Percentiles rank a stretch among this genome's conserved stretches.
These are phyloP conservation scores for Ectropis grisescens DNA, from an alignment of 1,140 invertebrate genomes.

Conservation along the genomic window DNA sequence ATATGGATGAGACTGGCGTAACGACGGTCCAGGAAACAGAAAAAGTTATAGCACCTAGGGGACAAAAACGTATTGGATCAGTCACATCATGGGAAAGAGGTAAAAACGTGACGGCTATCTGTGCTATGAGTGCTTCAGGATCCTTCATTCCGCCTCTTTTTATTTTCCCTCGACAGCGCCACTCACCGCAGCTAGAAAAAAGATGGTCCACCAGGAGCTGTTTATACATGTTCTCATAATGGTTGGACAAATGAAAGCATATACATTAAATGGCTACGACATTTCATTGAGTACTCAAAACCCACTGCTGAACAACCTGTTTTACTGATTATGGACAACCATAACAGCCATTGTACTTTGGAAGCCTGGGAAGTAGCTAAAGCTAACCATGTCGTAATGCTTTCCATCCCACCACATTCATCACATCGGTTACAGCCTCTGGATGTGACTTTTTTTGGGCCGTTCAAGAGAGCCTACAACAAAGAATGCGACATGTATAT, in stretches of 20 bases:
- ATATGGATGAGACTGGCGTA: no score
- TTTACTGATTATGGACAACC: slow-evolving; percentile 30
- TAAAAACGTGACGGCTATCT: no score
- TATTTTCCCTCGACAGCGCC: no score
- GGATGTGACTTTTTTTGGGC: slow-evolving; percentile 51
- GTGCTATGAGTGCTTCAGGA: no score
- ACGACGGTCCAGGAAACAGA: no score
- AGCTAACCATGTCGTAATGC: slow-evolving; percentile 7
- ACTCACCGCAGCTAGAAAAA: no score
- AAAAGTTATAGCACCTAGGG: no score
- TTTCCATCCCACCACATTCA: slow-evolving; percentile 6
- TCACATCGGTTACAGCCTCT: slow-evolving; percentile 57
- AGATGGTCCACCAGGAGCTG: slow-evolving; percentile 13
- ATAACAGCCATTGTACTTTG: slow-evolving; percentile 26
- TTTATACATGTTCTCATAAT: no score
- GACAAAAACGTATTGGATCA: no score
- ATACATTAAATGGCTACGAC: slow-evolving; percentile 28
- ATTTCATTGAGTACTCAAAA: slow-evolving; percentile 22
- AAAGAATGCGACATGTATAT: slow-evolving; percentile 21
- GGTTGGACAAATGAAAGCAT: slow-evolving; percentile 28
- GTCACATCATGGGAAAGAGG: no score
- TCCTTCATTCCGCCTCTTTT: no score
- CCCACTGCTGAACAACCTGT: slow-evolving; percentile 19
- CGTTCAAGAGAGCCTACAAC: slow-evolving; percentile 48
- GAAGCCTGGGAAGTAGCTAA: slow-evolving; percentile 27